Evolutionary conservation across 2,888 invertebrate species (phyloP).

Genomic region (Hirtodrosophila trivittata): DNA sequence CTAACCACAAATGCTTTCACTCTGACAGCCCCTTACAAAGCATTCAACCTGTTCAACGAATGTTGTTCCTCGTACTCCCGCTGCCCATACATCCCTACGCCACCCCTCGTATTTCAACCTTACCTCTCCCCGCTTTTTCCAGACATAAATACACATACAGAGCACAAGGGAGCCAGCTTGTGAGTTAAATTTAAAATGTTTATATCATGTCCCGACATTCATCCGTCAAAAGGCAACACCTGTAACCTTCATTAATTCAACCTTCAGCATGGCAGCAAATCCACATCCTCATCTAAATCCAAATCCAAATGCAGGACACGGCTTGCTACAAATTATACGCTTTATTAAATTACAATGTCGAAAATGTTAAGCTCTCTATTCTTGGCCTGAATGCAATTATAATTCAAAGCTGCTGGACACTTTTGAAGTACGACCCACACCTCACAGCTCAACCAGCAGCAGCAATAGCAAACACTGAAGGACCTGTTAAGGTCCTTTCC

Average conservation of each 20-base stretch:
- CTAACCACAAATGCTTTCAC: constrained; percentile 7
- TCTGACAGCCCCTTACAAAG: constrained; percentile 6
- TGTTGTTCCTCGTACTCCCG: neutral
- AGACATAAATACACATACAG: too few relatives aligned
- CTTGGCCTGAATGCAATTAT: constrained; percentile 56
- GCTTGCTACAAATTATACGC: constrained; percentile 64
- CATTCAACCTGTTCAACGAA: constrained; percentile 5
- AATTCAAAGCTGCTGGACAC: constrained; percentile 44
- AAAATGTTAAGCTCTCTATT: constrained; percentile 39
- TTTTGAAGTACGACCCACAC: constrained; percentile 12
- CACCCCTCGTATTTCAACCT: too few relatives aligned
- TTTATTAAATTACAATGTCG: constrained; percentile 66
- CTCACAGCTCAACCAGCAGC: too few relatives aligned
- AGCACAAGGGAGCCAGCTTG: neutral
- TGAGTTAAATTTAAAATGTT: constrained; percentile 57
- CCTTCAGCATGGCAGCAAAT: constrained; percentile 10
- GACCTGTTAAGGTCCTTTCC: constrained; percentile 28
- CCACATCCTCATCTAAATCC: constrained; percentile 16
- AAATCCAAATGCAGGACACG: constrained; percentile 54
- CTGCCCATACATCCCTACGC: neutral
- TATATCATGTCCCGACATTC: constrained; percentile 66
- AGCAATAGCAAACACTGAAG: too few relatives aligned
- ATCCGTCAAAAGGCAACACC: constrained; percentile 74
- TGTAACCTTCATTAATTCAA: constrained; percentile 47
- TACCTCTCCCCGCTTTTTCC: too few relatives aligned